A percentile compares a stretch with the other conserved stretches of the same genome.
Evolutionary conservation across 2,113 vertebrate species (phyloP).

Genomic region (Ahaetulla prasina): DNA sequence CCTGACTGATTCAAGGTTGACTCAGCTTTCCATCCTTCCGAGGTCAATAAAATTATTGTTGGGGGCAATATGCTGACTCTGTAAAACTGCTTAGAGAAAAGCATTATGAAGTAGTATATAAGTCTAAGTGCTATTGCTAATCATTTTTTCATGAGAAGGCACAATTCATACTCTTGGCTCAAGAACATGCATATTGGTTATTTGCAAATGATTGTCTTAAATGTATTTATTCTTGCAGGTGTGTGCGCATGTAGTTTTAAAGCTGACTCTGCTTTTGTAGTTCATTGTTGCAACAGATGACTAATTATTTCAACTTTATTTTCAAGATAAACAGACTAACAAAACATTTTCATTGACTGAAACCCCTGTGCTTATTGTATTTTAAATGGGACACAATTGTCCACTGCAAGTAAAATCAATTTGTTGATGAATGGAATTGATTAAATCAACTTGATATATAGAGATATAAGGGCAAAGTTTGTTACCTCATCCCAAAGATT

Average conservation of each 20-base stretch:
- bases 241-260: neutral
- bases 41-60: too few species aligned
- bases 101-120: too few species aligned
- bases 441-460: neutral
- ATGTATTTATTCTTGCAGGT: neutral
- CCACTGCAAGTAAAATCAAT: neutral
- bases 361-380: neutral
- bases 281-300: neutral
- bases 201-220: neutral
- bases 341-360: too few species aligned
- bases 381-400: neutral
- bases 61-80: too few species aligned
- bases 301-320: neutral
- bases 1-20: neutral
- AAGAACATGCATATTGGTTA: neutral
- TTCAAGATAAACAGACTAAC: neutral
- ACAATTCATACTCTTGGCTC: neutral
- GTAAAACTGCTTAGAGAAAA: too few species aligned
- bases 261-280: neutral
- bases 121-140: too few species aligned
- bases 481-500: neutral
- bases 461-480: neutral
- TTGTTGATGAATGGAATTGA: neutral
- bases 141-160: neutral
- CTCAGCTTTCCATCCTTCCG: neutral